Evolutionary conservation across 2,113 vertebrate genomes (phyloP), one percentile per base, ranked within the genome.

Genomic region (Syrmaticus mikado): DNA sequence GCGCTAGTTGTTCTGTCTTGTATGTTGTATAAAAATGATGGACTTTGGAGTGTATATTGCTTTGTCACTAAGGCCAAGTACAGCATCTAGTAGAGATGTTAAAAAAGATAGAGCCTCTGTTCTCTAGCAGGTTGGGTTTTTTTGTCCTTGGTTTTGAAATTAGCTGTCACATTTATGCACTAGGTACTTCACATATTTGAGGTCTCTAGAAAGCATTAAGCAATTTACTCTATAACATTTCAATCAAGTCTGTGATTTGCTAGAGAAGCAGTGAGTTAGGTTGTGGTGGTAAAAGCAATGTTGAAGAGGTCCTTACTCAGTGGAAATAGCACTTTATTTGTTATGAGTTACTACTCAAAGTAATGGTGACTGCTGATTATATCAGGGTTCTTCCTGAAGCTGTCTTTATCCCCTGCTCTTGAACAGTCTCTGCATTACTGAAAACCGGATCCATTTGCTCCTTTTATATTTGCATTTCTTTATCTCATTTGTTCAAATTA

Each of bases 191-290:
- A 66, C 64, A 30, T 82, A 80, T 55, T 78, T 94, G 80, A 88
- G 77, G 73, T 81, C 61, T 92, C 88, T 68, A 87, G 83, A 73
- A 82, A 72, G 58, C 77, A 58, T 88, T 84, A 53, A 89, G 70
- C 66, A 92, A 76, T 92, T 93, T 78, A 65, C 27, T 75, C 38
- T 60, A 7, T 68, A 68, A 81, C 0, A 0, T 78, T 92, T 86
- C 88, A 86, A 1, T 68, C 62, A 70, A 88, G 76, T 13, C 46
- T 81, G 61, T 65, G 76, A 43, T 74, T 90, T 86, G 38, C 34
- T 90, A 60, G 46, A 88, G 52, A 88, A 77, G 45, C 38, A 76
- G 20, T 62, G 60, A 85, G 79, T 58, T 66, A 45, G 46, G 34
- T 43, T 83, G 60, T 36, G 46, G 41, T 72, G 34, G 61, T 46